Percentiles rank a stretch among this genome's conserved stretches.
phyloP scores from a whole-genome alignment of 2,888 invertebrate species.

The Lydus trimaculatus region DNA sequence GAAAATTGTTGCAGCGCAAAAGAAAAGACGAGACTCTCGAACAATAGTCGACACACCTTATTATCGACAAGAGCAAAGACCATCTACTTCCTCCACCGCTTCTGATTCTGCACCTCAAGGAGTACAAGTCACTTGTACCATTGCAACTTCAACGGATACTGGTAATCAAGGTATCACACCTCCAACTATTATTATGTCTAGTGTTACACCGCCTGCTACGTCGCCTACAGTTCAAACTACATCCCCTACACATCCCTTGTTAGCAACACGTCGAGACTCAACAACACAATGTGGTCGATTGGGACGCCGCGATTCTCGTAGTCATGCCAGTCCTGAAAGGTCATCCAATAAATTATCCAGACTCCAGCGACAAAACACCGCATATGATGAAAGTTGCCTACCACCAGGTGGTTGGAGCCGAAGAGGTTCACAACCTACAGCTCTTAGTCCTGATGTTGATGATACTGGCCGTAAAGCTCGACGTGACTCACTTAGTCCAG shows the following conservation, averaged over 20 bases:
- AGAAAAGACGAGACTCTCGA: slow-evolving; percentile 67
- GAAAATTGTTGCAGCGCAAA: slow-evolving; percentile 68
- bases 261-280: slow-evolving; percentile 74
- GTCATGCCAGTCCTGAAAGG: slow-evolving; percentile 72
- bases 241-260: slow-evolving; percentile 63
- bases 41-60: slow-evolving; percentile 63
- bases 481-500: slow-evolving; percentile 88
- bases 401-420: slow-evolving; percentile 71
- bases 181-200: slow-evolving; percentile 83
- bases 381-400: slow-evolving; percentile 84
- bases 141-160: slow-evolving; percentile 59
- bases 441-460: slow-evolving; percentile 80
- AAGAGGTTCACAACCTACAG: slow-evolving; percentile 82
- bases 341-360: slow-evolving; percentile 61
- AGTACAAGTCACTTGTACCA: slow-evolving; percentile 24
- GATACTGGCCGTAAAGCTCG: slow-evolving; percentile 76
- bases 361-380: slow-evolving; percentile 85
- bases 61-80: slow-evolving; percentile 72
- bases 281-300: slow-evolving; percentile 81
- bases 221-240: slow-evolving; percentile 72
- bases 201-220: slow-evolving; percentile 83
- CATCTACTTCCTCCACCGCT: slow-evolving; percentile 75
- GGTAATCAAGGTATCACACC: slow-evolving; percentile 70
- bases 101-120: slow-evolving; percentile 71
- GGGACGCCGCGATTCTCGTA: slow-evolving; percentile 72